phyloP scores from a whole-genome alignment of 2,888 invertebrate species.

The Criorhina ranunculi region DNA sequence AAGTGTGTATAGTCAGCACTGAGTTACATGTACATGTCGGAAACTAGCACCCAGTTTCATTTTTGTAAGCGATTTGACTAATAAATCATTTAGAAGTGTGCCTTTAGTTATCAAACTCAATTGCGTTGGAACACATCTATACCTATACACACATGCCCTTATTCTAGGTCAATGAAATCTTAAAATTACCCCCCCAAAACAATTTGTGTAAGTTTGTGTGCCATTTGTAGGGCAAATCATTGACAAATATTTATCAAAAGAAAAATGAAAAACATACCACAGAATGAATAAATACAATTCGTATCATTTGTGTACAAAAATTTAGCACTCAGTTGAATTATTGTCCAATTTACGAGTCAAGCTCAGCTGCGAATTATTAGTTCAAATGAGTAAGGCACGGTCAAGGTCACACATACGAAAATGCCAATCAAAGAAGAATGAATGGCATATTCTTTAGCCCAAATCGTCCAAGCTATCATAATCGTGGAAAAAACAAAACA shows the following conservation, averaged over 20 bases:
- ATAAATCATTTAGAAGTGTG: not conserved
- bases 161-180: too few relatives aligned
- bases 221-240: too few relatives aligned
- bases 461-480: not conserved
- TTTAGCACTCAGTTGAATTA: not conserved
- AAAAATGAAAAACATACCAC: not conserved
- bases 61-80: not conserved
- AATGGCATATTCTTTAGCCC: not conserved
- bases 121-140: too few relatives aligned
- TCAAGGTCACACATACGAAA: constrained; percentile 11
- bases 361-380: not conserved
- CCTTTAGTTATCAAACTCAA: too few relatives aligned
- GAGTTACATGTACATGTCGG: not conserved
- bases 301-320: not conserved
- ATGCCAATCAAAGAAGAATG: constrained; percentile 3
- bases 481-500: not conserved
- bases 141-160: too few relatives aligned
- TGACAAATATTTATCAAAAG: too few relatives aligned
- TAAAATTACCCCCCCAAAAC: too few relatives aligned
- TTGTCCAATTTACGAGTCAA: not conserved
- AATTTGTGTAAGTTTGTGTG: too few relatives aligned
- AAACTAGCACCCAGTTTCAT: too few relatives aligned
- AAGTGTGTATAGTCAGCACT: not conserved
- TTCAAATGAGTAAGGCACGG: constrained; percentile 18
- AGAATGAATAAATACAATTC: too few relatives aligned